A percentile compares a stretch with the other conserved stretches of the same genome.
Conservation (phyloP, 2,797 vertebrate genomes). For the Crenichthys baileyi region DNA sequence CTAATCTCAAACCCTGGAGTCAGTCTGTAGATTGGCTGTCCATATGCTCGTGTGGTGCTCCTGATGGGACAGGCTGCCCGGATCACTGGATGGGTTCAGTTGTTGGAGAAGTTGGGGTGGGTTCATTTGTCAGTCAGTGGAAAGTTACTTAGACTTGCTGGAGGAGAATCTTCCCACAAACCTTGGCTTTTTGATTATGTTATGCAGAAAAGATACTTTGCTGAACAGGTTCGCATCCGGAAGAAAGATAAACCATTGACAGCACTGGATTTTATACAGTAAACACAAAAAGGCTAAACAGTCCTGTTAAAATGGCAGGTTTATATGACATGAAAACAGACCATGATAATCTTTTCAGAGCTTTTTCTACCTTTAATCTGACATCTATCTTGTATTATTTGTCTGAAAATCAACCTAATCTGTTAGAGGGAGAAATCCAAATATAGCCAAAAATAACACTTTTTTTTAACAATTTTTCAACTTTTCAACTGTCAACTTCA, state of each 20-base stretch:
- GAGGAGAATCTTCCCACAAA: not conserved
- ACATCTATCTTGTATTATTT: not conserved
- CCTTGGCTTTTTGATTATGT: not conserved
- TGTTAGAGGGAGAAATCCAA: not conserved
- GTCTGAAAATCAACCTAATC: not conserved
- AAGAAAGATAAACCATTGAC: too few species aligned
- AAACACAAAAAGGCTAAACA: too few species aligned
- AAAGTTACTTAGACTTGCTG: not conserved
- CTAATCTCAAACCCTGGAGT: constrained; percentile 58
- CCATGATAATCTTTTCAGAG: not conserved
- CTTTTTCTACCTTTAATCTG: not conserved
- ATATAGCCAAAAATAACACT: too few species aligned
- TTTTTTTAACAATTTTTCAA: not conserved
- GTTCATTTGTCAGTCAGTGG: constrained; percentile 18
- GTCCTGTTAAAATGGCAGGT: too few species aligned
- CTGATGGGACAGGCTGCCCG: constrained; percentile 15
- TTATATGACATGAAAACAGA: not conserved
- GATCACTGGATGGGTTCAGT: constrained; percentile 18
- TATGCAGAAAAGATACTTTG: not conserved
- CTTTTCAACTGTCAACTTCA: not conserved
- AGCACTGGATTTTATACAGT: too few species aligned
- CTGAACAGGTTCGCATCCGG: too few species aligned
- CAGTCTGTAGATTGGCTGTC: constrained; percentile 40
- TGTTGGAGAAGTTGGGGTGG: constrained; percentile 8
- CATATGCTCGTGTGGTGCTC: not conserved